phyloP scores from a whole-genome alignment of 2,888 invertebrate species.

The Orchesella flavescens region DNA sequence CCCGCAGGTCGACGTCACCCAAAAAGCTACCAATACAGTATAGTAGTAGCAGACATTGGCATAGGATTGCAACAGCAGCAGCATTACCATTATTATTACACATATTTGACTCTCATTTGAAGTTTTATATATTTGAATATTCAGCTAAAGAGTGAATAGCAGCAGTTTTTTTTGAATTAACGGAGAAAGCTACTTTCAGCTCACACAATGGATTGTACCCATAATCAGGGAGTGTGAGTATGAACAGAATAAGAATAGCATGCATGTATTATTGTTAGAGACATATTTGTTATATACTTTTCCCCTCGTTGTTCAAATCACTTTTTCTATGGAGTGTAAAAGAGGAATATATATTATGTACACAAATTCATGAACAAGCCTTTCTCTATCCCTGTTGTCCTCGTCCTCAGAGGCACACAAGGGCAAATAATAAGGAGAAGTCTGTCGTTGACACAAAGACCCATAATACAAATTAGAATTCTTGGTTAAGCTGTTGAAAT shows the following conservation, averaged over 20 bases:
- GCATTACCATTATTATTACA: neutral
- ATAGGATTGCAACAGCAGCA: neutral
- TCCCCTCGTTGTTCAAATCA: no score
- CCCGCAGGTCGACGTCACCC: conserved; percentile 13
- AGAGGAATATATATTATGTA: neutral
- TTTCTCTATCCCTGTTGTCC: conserved; percentile 30
- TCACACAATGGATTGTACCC: neutral
- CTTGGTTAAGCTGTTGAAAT: conserved; percentile 47
- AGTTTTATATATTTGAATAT: no score
- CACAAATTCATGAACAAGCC: conserved; percentile 43
- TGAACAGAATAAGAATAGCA: no score
- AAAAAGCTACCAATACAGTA: conserved; percentile 5
- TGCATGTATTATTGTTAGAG: no score
- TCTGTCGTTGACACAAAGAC: conserved; percentile 60
- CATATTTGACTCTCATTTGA: no score
- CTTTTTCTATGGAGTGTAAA: no score
- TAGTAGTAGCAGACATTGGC: conserved; percentile 27
- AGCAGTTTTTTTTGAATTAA: conserved; percentile 28
- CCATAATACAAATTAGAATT: conserved; percentile 64
- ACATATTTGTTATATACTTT: no score
- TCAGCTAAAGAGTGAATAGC: no score
- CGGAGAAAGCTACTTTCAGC: conserved; percentile 53
- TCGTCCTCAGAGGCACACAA: conserved; percentile 26
- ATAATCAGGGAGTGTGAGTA: no score
- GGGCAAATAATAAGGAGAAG: conserved; percentile 52